Conservation (phyloP, 2,797 vertebrate species). For the Neosilurus mollespiculum region DNA sequence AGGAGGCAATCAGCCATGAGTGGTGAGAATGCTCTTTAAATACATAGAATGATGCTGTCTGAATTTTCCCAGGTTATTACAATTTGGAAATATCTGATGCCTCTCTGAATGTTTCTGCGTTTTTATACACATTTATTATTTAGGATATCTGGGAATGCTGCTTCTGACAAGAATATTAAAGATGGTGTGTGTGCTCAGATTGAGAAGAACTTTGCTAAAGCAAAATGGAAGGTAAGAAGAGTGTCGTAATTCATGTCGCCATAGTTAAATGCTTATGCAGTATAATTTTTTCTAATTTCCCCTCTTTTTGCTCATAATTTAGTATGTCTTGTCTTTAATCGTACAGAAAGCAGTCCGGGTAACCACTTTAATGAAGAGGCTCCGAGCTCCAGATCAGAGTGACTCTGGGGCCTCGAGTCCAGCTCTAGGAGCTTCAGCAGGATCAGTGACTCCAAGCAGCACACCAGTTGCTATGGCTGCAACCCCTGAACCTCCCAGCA, state of each 20-base stretch:
- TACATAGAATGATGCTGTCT: neutral
- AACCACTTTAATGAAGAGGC: conserved; percentile 96
- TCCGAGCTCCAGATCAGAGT: conserved; percentile 87
- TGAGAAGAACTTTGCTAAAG: conserved; percentile 97
- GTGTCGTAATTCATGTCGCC: neutral
- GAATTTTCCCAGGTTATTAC: neutral
- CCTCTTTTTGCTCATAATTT: too few relatives aligned
- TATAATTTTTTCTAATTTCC: neutral
- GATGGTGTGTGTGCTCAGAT: conserved; percentile 97
- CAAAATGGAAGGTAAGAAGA: conserved; percentile 94
- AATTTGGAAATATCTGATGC: neutral
- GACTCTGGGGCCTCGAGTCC: conserved; percentile 73
- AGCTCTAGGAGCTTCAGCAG: conserved; percentile 59
- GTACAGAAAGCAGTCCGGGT: conserved; percentile 94
- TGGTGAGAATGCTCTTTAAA: conserved; percentile 74
- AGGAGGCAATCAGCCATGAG: conserved; percentile 96
- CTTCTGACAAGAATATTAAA: conserved; percentile 98
- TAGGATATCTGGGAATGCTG: conserved; percentile 98
- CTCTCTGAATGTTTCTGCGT: neutral
- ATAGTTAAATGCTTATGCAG: neutral
- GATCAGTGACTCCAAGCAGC: conserved; percentile 60
- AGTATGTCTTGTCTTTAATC: neutral
- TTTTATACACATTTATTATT: conserved; percentile 15
- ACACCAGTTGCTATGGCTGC: conserved; percentile 65
- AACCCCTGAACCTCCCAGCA: conserved; percentile 62